Base-by-base conservation (phyloP, 2,113 vertebrate species). In the Verasper variegatus region DNA sequence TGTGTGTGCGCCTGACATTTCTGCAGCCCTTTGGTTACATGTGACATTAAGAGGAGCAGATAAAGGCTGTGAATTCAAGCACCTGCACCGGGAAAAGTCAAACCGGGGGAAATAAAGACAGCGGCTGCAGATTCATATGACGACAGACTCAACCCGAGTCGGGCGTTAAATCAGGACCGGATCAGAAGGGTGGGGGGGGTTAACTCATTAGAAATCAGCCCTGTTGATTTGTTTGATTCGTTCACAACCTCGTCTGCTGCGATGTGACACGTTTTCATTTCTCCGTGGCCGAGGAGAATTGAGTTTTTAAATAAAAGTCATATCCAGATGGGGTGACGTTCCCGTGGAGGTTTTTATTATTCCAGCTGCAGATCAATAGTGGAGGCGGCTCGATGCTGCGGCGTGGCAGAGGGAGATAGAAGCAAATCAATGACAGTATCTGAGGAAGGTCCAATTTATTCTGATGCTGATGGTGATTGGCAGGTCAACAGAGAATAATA, bases 381-480 rank as follows among this genome's bases (percentile, higher is more conserved):
- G 94, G 47, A 96, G 96, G 96, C 81, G 93, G 94, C 94, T 97
- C 96, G 95, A 94, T 95, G 95, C 94, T 94, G 92, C 94, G 92
- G 95, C 93, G 93, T 97, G 96, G 95, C 94, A 93, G 95, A 94
- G 92, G 92, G 97, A 97, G 97, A 97, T 96, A 96, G 76, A 80
- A 96, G 96, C 92, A 91, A 96, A 97, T 98, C 96, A 92, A 98
- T 98, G 95, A 94, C 94, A 0, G 24, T 42, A 97, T 97, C 93
- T 96, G 96, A 96, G 95, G 98, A 96, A 96, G 95, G 94, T 97
- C 97, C 96, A 95, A 96, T 97, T 96, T 96, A 97, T 96, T 96
- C 96, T 96, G 96, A 97, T 95, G 95, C 95, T 96, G 96, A 95
- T 92, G 95, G 95, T 95, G 96, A 97, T 94, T 96, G 95, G 95